Evolutionary conservation across 2,797 vertebrate species (phyloP), one percentile per base, ranked within the genome.

Genomic region (Gallinago stenura): DNA sequence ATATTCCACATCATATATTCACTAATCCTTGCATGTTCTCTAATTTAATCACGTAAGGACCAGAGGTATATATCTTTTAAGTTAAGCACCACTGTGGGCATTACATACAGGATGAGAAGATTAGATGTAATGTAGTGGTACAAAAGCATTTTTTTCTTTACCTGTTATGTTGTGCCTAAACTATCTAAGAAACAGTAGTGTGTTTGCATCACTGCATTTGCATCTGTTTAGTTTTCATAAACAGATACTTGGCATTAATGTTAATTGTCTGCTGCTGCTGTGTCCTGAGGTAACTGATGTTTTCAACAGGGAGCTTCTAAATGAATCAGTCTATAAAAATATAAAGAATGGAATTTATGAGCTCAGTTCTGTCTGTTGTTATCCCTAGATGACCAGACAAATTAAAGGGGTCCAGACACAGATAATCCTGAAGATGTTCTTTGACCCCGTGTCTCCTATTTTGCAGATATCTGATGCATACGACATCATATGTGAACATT

Each of bases 141-240:
- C 16, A 72, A 76, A 86, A 50, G 5, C 37, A 24, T 64, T 85
- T 90, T 83, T 81, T 43, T 50, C 53, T 87, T 73, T 83, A 50
- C 43, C 25, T 93, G 85, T 78, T 39, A 17, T 56, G 45, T 75
- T 87, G 21, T 81, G 46, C 65, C 58, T 86, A 20, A 61, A 17
- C 54, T 70, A 6, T 60, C 57, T 69, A 46, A 76, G 54, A 82
- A 87, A 60, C 45, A 78, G 24, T 25, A 43, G n/a, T 10, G 20
- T 39, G 6, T 46, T 95, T 81, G 65, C 58, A 57, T 81, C 83
- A 58, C 54, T 43, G 46, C 35, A 19, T 58, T 93, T 84, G 58
- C 66, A 91, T 88, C 85, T 88, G 61, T 65, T 95, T 87, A 35
- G 48, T 88, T 92, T 93, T 86, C 54, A 68, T 85, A 91, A 92